A percentile compares a stretch with the other conserved stretches of the same genome.
These are phyloP conservation scores for Melanostigma gelatinosum DNA, from an alignment of 2,113 vertebrate genomes.

Conservation along the genomic window DNA sequence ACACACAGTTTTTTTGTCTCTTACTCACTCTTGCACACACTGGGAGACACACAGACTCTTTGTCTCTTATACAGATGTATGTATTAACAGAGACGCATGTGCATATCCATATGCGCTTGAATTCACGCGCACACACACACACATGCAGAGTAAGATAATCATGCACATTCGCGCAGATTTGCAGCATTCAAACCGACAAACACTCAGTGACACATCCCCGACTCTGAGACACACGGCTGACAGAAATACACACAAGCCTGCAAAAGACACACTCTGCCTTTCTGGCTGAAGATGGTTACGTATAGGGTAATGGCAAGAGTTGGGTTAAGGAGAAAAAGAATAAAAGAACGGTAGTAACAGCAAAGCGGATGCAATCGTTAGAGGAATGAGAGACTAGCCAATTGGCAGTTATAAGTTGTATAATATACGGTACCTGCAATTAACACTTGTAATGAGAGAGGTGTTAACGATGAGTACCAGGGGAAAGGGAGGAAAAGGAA, in stretches of 20 bases:
- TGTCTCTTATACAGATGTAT: constrained; percentile 62
- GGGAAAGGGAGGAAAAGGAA: constrained; percentile 11
- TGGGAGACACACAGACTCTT: constrained; percentile 30
- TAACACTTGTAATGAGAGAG: constrained; percentile 69
- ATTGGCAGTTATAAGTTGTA: constrained; percentile 49
- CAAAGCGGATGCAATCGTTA: constrained; percentile 30
- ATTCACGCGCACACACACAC: constrained; percentile 14
- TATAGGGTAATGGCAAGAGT: constrained; percentile 8
- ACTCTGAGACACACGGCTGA: not conserved
- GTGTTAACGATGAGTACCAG: constrained; percentile 59
- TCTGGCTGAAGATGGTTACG: not conserved
- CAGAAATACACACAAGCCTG: not conserved
- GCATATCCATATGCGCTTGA: constrained; percentile 10
- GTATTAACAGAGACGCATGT: constrained; percentile 42
- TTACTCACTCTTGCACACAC: constrained; percentile 62
- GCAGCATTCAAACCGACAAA: not conserved
- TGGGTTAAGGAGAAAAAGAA: constrained; percentile 21
- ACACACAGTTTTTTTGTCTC: constrained; percentile 8
- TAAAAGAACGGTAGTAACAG: not conserved
- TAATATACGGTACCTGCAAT: constrained; percentile 63
- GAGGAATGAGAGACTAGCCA: constrained; percentile 29
- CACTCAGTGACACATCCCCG: not conserved
- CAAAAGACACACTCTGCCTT: constrained; percentile 21
- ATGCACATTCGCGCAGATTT: constrained; percentile 5
- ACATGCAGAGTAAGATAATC: constrained; percentile 6